phyloP scores from a whole-genome alignment of 2,888 invertebrate species.

The Watsonalla cultraria region DNA sequence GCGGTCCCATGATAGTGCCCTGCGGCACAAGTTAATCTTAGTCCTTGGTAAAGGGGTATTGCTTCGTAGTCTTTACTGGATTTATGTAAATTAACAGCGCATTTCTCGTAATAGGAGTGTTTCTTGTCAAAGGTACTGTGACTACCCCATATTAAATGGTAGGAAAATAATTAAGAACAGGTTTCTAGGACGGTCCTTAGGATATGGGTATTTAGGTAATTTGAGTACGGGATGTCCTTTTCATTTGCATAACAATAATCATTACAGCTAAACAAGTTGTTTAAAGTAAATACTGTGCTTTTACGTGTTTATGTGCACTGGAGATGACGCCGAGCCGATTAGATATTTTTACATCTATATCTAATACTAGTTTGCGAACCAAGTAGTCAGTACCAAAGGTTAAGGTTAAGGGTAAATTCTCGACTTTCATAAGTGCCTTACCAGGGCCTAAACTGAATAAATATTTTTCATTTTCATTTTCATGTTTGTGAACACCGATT shows the following conservation, averaged over 20 bases:
- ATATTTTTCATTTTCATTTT: too few relatives aligned
- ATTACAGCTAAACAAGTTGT: background rate
- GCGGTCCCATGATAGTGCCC: conserved; percentile 5
- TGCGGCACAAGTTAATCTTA: background rate
- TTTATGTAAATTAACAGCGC: background rate
- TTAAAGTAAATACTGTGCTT: too few relatives aligned
- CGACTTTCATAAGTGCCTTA: too few relatives aligned
- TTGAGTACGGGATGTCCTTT: background rate
- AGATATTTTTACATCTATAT: too few relatives aligned
- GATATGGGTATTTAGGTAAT: background rate
- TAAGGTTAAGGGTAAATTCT: too few relatives aligned
- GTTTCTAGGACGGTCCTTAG: background rate
- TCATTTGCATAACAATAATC: background rate
- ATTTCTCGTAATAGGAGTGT: background rate
- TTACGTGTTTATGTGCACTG: too few relatives aligned
- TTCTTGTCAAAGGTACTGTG: background rate
- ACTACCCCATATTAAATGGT: background rate
- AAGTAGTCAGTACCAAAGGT: too few relatives aligned
- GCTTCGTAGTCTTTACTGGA: background rate
- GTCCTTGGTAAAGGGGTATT: background rate
- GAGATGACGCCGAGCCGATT: too few relatives aligned
- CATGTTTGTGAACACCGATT: too few relatives aligned
- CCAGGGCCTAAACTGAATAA: too few relatives aligned
- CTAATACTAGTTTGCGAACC: too few relatives aligned
- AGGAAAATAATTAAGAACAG: background rate